A percentile compares a stretch with the other conserved stretches of the same genome.
Evolutionary conservation across 2,888 invertebrate genomes (phyloP).

Genomic region (Podotricha telesiphe): DNA sequence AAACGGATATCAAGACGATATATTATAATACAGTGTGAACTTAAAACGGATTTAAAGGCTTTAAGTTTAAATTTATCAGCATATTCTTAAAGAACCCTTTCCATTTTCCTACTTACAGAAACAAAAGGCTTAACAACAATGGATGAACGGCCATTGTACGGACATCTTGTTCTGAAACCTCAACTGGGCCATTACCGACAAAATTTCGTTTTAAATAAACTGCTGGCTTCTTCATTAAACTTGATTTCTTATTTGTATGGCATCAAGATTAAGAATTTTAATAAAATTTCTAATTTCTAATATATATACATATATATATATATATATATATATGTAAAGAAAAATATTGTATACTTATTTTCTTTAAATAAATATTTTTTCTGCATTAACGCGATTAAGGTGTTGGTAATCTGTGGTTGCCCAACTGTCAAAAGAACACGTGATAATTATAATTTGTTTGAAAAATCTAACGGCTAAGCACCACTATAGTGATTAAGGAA

Average conservation of each 20-base stretch:
- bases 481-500: too few relatives aligned
- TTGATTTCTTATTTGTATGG: slow-evolving; percentile 26
- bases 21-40: background rate
- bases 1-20: too few relatives aligned
- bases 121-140: slow-evolving; percentile 45
- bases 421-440: too few relatives aligned
- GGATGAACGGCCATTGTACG: slow-evolving; percentile 38
- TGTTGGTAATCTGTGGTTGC: too few relatives aligned
- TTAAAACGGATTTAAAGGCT: slow-evolving; percentile 5
- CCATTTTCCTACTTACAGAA: slow-evolving; percentile 42
- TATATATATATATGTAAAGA: too few relatives aligned
- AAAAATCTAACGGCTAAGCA: too few relatives aligned
- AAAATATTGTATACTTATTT: too few relatives aligned
- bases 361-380: too few relatives aligned
- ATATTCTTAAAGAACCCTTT: slow-evolving; percentile 31
- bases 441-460: too few relatives aligned
- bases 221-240: slow-evolving; percentile 32
- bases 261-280: slow-evolving; percentile 23
- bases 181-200: slow-evolving; percentile 41
- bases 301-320: too few relatives aligned
- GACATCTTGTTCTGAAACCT: slow-evolving; percentile 44
- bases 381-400: too few relatives aligned
- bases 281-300: background rate
- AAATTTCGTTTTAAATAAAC: slow-evolving; percentile 40
- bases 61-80: slow-evolving; percentile 26